Evolutionary conservation across 2,113 vertebrate genomes (phyloP).

Genomic region (Actenoides lindsayi): DNA sequence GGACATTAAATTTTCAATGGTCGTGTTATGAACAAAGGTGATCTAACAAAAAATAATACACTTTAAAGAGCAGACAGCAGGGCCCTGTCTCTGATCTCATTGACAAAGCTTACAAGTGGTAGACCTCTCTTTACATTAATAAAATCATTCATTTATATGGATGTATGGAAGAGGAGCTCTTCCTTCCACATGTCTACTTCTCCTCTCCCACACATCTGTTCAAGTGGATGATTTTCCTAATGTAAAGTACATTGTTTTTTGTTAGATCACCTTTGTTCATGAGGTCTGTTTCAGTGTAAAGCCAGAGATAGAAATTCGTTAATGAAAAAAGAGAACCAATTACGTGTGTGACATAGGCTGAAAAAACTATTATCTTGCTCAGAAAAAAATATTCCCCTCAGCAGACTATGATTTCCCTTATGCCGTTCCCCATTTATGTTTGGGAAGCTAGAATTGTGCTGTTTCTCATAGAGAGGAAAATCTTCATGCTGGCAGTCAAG

Average conservation of each 20-base stretch:
- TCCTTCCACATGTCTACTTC: not conserved
- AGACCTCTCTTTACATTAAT: conserved; percentile 23
- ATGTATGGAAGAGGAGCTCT: not conserved
- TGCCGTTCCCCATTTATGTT: not conserved
- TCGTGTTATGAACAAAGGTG: conserved; percentile 56
- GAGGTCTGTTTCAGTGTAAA: not conserved
- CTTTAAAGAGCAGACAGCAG: conserved; percentile 25
- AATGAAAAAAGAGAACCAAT: not conserved
- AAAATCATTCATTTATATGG: conserved; percentile 25
- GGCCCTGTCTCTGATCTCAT: conserved; percentile 8
- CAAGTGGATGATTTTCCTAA: not conserved
- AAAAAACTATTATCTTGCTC: not conserved
- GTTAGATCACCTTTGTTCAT: not conserved
- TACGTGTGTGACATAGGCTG: not conserved
- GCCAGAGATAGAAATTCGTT: not conserved
- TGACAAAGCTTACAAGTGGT: conserved; percentile 25
- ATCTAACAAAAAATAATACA: conserved; percentile 61
- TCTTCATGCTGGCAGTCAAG: not conserved
- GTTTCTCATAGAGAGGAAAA: not conserved
- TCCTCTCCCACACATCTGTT: not conserved
- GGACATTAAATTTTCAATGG: conserved; percentile 60
- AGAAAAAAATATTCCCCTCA: not conserved
- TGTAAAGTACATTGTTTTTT: not conserved
- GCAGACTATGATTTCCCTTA: not conserved
- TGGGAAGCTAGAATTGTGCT: conserved; percentile 12